phyloP scores from a whole-genome alignment of 2,888 invertebrate genomes.

The Drosophila siamana region DNA sequence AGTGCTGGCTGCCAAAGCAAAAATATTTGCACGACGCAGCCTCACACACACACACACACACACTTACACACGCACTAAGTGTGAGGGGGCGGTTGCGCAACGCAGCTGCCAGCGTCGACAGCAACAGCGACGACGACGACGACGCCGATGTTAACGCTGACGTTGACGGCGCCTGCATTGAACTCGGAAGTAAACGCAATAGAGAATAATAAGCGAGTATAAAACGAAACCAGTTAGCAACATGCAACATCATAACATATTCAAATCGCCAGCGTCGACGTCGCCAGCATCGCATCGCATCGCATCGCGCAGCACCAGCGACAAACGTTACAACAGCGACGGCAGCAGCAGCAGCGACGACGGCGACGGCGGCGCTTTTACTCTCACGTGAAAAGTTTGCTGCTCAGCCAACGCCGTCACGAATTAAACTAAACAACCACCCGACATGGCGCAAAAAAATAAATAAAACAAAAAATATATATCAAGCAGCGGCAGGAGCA shows the following conservation, averaged over 20 bases:
- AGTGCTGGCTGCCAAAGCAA: conserved; percentile 58
- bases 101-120: conserved; percentile 33
- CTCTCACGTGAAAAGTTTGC: conserved; percentile 75
- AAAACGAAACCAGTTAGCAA: conserved; percentile 72
- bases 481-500: conserved; percentile 21
- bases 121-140: conserved; percentile 25
- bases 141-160: conserved; percentile 12
- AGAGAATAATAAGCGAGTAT: conserved; percentile 64
- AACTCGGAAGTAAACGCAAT: conserved; percentile 81
- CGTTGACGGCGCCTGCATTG: conserved; percentile 64
- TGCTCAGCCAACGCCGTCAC: conserved; percentile 62
- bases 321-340: conserved; percentile 21
- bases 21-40: conserved; percentile 77
- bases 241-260: conserved; percentile 79
- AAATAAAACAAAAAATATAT: conserved; percentile 14
- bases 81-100: conserved; percentile 78
- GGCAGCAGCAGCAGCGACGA: conserved; percentile 11
- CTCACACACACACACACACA: conserved; percentile 24
- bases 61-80: conserved; percentile 31
- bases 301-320: conserved; percentile 34
- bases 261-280: conserved; percentile 61
- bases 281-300: conserved; percentile 29
- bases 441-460: conserved; percentile 47
- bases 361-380: conserved; percentile 63
- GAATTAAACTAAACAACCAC: conserved; percentile 78